Conservation (phyloP, 1,140 invertebrate genomes). For the Saccostrea cuccullata region DNA sequence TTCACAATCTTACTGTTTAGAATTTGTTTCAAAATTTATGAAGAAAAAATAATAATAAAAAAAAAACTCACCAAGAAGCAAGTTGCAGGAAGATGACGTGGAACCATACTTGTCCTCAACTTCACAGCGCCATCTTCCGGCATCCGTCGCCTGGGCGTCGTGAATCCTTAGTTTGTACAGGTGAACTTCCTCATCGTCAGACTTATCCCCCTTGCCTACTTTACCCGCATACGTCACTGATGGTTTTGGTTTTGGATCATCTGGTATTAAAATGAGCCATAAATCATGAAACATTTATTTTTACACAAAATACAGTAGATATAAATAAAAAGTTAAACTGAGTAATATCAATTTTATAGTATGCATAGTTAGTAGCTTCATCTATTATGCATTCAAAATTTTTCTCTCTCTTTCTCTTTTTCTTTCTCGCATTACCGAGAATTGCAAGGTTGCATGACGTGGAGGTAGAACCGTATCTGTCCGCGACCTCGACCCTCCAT, state of each 20-base stretch:
- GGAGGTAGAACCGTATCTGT: slow-evolving; percentile 53
- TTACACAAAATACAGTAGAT: too few relatives aligned
- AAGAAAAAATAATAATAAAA: not conserved
- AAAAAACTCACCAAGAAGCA: not conserved
- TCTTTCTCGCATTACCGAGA: slow-evolving; percentile 1
- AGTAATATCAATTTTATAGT: too few relatives aligned
- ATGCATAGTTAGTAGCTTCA: too few relatives aligned
- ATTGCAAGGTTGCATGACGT: slow-evolving; percentile 50
- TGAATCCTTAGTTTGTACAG: slow-evolving; percentile 52
- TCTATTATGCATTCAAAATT: too few relatives aligned
- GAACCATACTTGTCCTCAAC: slow-evolving; percentile 50
- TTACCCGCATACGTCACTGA: slow-evolving; percentile 2
- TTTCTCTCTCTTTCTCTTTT: too few relatives aligned
- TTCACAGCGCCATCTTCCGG: slow-evolving; percentile 52
- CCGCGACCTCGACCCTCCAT: slow-evolving; percentile 44
- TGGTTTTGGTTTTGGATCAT: slow-evolving; percentile 15
- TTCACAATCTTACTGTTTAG: too few relatives aligned
- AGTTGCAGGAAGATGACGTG: slow-evolving; percentile 25
- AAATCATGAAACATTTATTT: not conserved
- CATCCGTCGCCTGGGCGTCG: slow-evolving; percentile 47
- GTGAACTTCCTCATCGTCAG: slow-evolving; percentile 50
- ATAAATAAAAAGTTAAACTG: too few relatives aligned
- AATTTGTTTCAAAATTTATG: not conserved
- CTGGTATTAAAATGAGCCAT: not conserved
- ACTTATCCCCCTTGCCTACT: not conserved